These are phyloP conservation scores for Gadus macrocephalus DNA, from an alignment of 2,113 vertebrate genomes.

Conservation along the genomic window DNA sequence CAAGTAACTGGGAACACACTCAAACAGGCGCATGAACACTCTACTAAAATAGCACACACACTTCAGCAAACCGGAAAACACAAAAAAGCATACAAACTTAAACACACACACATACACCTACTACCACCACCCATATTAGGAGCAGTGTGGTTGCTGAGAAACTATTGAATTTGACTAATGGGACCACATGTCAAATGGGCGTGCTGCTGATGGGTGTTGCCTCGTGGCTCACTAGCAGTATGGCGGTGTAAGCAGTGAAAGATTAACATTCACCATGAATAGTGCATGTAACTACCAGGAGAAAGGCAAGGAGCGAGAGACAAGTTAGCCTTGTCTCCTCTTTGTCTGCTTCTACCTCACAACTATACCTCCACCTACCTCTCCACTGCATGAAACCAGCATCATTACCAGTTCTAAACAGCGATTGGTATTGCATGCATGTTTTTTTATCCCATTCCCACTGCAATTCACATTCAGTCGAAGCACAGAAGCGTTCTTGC, in stretches of 20 bases:
- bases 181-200: conserved; percentile 41
- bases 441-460: too few relatives aligned
- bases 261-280: conserved; percentile 63
- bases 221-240: conserved; percentile 37
- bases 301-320: conserved; percentile 13
- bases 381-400: too few relatives aligned
- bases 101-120: background rate
- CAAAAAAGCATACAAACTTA: background rate
- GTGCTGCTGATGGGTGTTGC: conserved; percentile 45
- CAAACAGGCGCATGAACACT: background rate
- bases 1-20: background rate
- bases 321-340: conserved; percentile 19
- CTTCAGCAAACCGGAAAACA: too few relatives aligned
- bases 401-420: too few relatives aligned
- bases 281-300: conserved; percentile 38
- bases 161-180: conserved; percentile 66
- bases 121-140: conserved; percentile 33
- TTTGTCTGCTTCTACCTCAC: conserved; percentile 10
- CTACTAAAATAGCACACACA: too few relatives aligned
- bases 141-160: conserved; percentile 18
- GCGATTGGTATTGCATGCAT: too few relatives aligned
- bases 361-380: conserved; percentile 11
- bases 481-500: too few relatives aligned
- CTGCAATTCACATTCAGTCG: too few relatives aligned
- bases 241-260: conserved; percentile 50